Base-by-base conservation (phyloP, 1,140 invertebrate genomes). In the Hylaeus anthracinus region DNA sequence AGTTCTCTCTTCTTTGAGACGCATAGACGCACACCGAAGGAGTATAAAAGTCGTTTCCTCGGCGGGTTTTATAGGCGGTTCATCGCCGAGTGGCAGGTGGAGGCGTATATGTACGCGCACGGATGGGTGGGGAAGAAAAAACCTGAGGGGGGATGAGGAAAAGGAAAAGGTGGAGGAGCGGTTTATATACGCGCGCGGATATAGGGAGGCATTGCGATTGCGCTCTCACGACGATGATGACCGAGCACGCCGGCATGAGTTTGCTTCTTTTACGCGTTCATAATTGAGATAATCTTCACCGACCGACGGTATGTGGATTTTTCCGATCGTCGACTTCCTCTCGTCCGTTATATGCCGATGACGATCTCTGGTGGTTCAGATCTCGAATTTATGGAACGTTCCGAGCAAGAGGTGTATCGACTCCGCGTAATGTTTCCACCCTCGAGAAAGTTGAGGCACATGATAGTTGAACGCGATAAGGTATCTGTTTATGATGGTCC, bases 231-330 rank as follows among this genome's bases (percentile, higher is more conserved):
- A 86, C 71, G 79, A 85, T 81, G 81, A 90, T 90, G 88, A 91
- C 83, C 86, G 81, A 86, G 90, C 88, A 89, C 76, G 83, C n/a
- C 79, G 80, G 84, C 86, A 85, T 91, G 90, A 91, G 88, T 91
- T 80, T 88, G 89, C 88, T 91, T 89, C 88, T 90, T 92, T 91
- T 90, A 89, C 88, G 88, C 90, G 89, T 89, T 92, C 86, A 91
- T 91, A 91, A 91, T 92, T 90, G 90, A 90, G 90, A 90, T 92
- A 92, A 92, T 92, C 84, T 91, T 91, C 86, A 83, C 79, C 84
- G 79, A 85, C 85, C 81, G 83, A 41, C 77, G 88, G 89, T 87
- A 91, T 90, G 89, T 87, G 82, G 84, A 91, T 90, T 92, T 90
- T 91, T 91, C 76, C 88, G 67, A 89, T 90, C 81, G 77, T 55